phyloP scores from a whole-genome alignment of 2,797 vertebrate genomes.

The Esox masquinongy region DNA sequence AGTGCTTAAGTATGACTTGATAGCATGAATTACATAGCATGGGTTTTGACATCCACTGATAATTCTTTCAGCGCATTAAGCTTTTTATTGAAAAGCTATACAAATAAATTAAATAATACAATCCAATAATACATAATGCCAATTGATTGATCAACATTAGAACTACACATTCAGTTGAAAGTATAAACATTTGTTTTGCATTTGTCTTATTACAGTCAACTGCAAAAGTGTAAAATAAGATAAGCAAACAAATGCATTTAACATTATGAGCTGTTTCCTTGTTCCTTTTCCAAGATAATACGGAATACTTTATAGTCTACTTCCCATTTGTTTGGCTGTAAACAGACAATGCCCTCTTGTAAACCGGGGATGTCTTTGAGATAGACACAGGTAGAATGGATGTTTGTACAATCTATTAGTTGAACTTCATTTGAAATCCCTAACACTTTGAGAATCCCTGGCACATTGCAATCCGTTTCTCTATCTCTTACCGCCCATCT shows the following conservation, averaged over 20 bases:
- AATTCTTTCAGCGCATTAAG: not conserved
- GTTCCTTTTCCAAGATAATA: too few relatives aligned
- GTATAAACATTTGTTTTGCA: too few relatives aligned
- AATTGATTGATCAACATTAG: too few relatives aligned
- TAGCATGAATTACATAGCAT: not conserved
- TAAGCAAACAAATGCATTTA: too few relatives aligned
- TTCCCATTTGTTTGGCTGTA: constrained; percentile 23
- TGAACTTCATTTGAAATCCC: constrained; percentile 14
- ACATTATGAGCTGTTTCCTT: too few relatives aligned
- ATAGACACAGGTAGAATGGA: constrained; percentile 8
- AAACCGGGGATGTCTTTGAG: not conserved
- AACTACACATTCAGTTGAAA: too few relatives aligned
- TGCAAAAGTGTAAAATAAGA: too few relatives aligned
- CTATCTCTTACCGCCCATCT: not conserved
- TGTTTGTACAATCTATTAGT: constrained; percentile 9
- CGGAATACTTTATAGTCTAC: constrained; percentile 6
- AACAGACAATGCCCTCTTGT: not conserved
- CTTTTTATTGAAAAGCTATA: not conserved
- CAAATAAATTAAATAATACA: too few relatives aligned
- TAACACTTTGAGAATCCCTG: not conserved
- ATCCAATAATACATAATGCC: too few relatives aligned
- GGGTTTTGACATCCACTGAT: not conserved
- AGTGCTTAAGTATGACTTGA: too few relatives aligned
- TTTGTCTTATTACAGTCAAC: too few relatives aligned
- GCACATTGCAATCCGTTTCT: not conserved